A percentile compares a stretch with the other conserved stretches of the same genome.
Conservation (phyloP, 2,888 invertebrate species). For the Eupithecia abbreviata region DNA sequence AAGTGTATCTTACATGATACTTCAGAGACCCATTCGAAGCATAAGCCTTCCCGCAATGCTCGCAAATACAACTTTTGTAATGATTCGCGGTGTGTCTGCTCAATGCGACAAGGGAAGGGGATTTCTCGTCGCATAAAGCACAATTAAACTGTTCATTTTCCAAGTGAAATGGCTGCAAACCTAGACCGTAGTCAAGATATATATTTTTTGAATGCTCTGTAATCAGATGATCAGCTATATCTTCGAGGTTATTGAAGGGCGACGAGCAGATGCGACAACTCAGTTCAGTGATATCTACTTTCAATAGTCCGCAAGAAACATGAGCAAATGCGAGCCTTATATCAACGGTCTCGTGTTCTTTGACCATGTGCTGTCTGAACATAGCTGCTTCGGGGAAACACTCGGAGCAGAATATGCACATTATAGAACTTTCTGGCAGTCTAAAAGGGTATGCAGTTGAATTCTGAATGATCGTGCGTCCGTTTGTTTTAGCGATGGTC, state of each 20-base stretch:
- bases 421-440: slow-evolving; percentile 61
- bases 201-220: slow-evolving; percentile 53
- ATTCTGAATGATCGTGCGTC: slow-evolving; percentile 64
- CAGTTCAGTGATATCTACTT: slow-evolving; percentile 63
- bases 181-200: slow-evolving; percentile 55
- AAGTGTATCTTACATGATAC: slow-evolving; percentile 52
- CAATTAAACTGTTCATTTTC: slow-evolving; percentile 52
- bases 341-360: slow-evolving; percentile 45
- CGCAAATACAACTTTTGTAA: slow-evolving; percentile 64
- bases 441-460: slow-evolving; percentile 70
- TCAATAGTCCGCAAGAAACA: slow-evolving; percentile 46
- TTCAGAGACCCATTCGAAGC: slow-evolving; percentile 55
- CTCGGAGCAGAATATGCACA: slow-evolving; percentile 69
- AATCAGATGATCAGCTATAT: slow-evolving; percentile 56
- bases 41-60: slow-evolving; percentile 67
- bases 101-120: slow-evolving; percentile 57
- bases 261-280: slow-evolving; percentile 59
- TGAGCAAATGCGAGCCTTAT: slow-evolving; percentile 50
- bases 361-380: slow-evolving; percentile 55
- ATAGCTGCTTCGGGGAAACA: slow-evolving; percentile 52
- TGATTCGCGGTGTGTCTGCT: slow-evolving; percentile 67
- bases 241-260: slow-evolving; percentile 49
- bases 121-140: slow-evolving; percentile 56
- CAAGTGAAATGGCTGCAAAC: slow-evolving; percentile 64
- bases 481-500: slow-evolving; percentile 67